Percentiles rank a stretch among this genome's conserved stretches.
phyloP scores from a whole-genome alignment of 2,888 invertebrate genomes.

The Monoplex corrugatus region DNA sequence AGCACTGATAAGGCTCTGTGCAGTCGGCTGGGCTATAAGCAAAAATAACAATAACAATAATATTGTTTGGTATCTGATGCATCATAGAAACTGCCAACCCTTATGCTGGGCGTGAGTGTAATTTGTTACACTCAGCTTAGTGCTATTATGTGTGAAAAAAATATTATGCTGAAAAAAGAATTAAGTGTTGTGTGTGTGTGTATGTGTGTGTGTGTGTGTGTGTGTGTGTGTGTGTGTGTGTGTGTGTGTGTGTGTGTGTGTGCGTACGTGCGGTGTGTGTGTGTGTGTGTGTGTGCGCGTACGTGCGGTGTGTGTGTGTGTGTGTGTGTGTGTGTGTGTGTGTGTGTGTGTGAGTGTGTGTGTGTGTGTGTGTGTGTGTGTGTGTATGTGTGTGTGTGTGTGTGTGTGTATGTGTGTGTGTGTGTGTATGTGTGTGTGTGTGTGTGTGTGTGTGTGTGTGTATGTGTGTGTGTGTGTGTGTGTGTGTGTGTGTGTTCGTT shows the following conservation, averaged over 20 bases:
- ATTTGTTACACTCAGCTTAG: not conserved
- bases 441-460: no score
- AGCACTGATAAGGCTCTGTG: no score
- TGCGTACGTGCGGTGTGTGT: not conserved
- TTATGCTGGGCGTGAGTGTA: not conserved
- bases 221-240: not conserved
- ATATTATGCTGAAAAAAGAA: no score
- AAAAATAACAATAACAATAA: not conserved
- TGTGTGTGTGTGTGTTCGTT: no score
- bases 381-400: no score
- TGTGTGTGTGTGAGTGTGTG: slow-evolving; percentile 2
- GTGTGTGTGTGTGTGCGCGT: not conserved
- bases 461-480: no score
- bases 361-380: not conserved
- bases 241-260: not conserved
- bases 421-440: no score
- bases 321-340: not conserved
- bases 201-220: not conserved
- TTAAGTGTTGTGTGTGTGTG: no score
- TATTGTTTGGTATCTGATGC: not conserved
- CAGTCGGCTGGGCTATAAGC: no score
- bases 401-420: no score
- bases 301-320: not conserved
- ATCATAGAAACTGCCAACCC: not conserved
- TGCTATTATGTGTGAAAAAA: not conserved